phyloP scores from a whole-genome alignment of 2,113 vertebrate species.

The Tapirus terrestris region DNA sequence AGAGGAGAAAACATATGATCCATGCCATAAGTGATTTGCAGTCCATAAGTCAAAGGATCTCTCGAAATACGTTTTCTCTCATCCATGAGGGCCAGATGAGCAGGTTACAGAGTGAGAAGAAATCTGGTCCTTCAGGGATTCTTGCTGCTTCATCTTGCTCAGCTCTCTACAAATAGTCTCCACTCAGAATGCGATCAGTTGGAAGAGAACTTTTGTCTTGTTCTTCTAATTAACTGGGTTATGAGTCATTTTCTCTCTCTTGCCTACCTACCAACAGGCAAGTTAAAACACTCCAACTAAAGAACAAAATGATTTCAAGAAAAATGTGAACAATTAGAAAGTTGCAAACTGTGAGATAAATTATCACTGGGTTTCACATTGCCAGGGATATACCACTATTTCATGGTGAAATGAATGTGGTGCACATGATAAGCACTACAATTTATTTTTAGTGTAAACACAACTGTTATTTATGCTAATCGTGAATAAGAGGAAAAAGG shows the following conservation, averaged over 20 bases:
- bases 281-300: not conserved
- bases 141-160: no score
- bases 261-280: not conserved
- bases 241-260: not conserved
- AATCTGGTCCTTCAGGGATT: not conserved
- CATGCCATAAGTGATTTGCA: rapidly evolving
- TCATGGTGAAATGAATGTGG: no score
- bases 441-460: no score
- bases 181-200: not conserved
- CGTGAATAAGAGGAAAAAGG: not conserved
- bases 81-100: not conserved
- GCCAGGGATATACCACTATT: not conserved
- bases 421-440: rapidly evolving
- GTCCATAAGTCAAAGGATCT: not conserved
- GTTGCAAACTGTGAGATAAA: not conserved
- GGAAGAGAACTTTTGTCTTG: not conserved
- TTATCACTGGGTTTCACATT: not conserved
- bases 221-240: not conserved
- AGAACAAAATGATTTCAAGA: not conserved
- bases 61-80: not conserved
- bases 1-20: not conserved
- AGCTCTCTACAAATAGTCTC: not conserved
- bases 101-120: not conserved
- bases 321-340: not conserved
- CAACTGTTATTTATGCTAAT: not conserved